Evolutionary conservation across 1,140 invertebrate species (phyloP), one percentile per base, ranked within the genome.

Genomic region (Macrostomum lignano): DNA sequence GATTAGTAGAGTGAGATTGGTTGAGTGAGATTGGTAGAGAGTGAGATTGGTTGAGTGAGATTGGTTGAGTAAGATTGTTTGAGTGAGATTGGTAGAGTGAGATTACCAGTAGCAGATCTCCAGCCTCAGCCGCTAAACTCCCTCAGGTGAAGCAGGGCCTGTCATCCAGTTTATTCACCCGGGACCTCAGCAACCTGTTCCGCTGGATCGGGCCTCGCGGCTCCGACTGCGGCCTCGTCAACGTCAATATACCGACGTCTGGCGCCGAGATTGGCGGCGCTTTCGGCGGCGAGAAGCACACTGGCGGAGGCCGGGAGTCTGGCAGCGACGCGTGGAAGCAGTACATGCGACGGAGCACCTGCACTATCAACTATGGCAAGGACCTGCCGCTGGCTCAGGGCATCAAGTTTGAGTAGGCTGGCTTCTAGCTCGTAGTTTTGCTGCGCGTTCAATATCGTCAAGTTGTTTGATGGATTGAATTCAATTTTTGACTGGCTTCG

Each of bases 231-330:
- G 82, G 84, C 29, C 78, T 93, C 44, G 72, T 88, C 3, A 93
- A 93, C 52, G 69, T 91, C 2, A 93, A 93, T 49, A 91, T 88
- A 38, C 77, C 79, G 0, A 91, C 84, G 2, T 82, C 72, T 47
- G 84, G 82, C 30, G 82, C 82, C 7, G 82, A 91, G 59, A 86
- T 91, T 40, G 82, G 82, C 13, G 82, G 82, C 14, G 82, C 82
- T 91, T 93, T 31, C 58, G 82, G 79, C 20, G 51, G 51, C 14
- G 52, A 55, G 34, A 53, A 62, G 43, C 69, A 74, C 19, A 88
- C 81, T 2, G 82, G 82, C 15, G 78, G 78, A 32, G 81, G 81
- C 11, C 65, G 82, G 10, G 82, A 88, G 61, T 81, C 75, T 41
- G 82, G 82, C 20, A 79, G 75, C 7, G 82, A 91, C 64, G 66